These are phyloP conservation scores for Endotricha flammealis DNA, from an alignment of 2,888 invertebrate species.

Conservation along the genomic window DNA sequence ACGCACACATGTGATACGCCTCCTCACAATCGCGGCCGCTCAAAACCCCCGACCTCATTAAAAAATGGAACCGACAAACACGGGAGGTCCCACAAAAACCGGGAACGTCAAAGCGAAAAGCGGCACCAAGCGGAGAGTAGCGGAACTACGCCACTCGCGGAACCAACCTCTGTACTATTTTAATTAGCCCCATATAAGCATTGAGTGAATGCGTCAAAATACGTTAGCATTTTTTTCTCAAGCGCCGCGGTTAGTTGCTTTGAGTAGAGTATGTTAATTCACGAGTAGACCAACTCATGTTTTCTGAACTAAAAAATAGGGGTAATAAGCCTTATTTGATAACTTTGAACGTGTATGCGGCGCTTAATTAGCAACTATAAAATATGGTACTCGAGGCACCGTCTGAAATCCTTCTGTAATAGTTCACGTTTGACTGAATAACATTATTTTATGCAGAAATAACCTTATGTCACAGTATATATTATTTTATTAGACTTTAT, in stretches of 20 bases:
- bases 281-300: conserved; percentile 53
- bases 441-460: too few relatives aligned
- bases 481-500: too few relatives aligned
- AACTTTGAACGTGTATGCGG: conserved; percentile 29
- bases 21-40: conserved; percentile 45
- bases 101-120: conserved; percentile 63
- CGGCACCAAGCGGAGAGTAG: conserved; percentile 72
- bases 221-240: conserved; percentile 64
- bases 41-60: conserved; percentile 71
- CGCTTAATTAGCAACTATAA: conserved; percentile 47
- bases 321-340: conserved; percentile 37
- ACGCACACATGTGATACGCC: conserved; percentile 40
- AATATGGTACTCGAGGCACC: too few relatives aligned
- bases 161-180: conserved; percentile 73
- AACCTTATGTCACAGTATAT: too few relatives aligned
- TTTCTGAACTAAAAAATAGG: conserved; percentile 53
- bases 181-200: conserved; percentile 76
- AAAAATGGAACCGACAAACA: conserved; percentile 69
- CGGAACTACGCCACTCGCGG: conserved; percentile 69
- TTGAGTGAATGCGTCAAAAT: conserved; percentile 67
- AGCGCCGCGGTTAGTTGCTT: conserved; percentile 69
- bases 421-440: conserved; percentile 16
- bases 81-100: conserved; percentile 48
- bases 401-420: conserved; percentile 11
- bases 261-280: conserved; percentile 75